phyloP scores from a whole-genome alignment of 2,113 vertebrate genomes.

The Vulpes lagopus region DNA sequence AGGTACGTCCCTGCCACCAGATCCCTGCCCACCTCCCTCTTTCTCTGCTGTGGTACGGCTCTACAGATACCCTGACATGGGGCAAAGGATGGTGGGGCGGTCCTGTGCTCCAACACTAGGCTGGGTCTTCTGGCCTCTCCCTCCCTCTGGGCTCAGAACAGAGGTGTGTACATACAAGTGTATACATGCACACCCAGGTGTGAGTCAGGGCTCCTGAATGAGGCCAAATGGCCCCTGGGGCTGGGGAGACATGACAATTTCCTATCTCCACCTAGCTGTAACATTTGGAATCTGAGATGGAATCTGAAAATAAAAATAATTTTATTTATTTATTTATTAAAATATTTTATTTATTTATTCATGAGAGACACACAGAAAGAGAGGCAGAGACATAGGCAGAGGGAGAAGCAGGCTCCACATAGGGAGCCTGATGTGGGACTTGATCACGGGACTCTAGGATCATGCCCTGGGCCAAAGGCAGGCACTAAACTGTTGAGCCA shows the following conservation, averaged over 20 bases:
- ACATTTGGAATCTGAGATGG: neutral
- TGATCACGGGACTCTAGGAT: too few relatives aligned
- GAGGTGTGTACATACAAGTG: neutral
- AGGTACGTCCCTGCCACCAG: conserved; percentile 84
- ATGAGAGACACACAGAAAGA: too few relatives aligned
- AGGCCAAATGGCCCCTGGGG: neutral
- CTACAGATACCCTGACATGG: neutral
- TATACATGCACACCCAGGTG: too few relatives aligned
- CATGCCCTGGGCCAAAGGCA: too few relatives aligned
- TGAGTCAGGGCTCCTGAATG: neutral
- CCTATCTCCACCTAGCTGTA: neutral
- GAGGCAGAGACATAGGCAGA: too few relatives aligned
- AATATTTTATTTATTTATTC: too few relatives aligned
- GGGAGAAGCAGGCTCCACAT: too few relatives aligned
- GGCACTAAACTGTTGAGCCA: too few relatives aligned
- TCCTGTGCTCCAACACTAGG: neutral
- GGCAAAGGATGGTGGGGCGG: too few relatives aligned
- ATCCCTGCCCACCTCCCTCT: neutral
- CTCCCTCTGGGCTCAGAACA: neutral
- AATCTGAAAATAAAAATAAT: too few relatives aligned
- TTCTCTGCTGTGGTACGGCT: neutral
- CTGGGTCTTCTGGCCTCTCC: neutral
- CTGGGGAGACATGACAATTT: neutral
- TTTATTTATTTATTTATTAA: too few relatives aligned
- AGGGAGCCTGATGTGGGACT: too few relatives aligned